Evolutionary conservation across 2,113 vertebrate species (phyloP), one percentile per base, ranked within the genome.

Genomic region (Dipodomys stephensi): DNA sequence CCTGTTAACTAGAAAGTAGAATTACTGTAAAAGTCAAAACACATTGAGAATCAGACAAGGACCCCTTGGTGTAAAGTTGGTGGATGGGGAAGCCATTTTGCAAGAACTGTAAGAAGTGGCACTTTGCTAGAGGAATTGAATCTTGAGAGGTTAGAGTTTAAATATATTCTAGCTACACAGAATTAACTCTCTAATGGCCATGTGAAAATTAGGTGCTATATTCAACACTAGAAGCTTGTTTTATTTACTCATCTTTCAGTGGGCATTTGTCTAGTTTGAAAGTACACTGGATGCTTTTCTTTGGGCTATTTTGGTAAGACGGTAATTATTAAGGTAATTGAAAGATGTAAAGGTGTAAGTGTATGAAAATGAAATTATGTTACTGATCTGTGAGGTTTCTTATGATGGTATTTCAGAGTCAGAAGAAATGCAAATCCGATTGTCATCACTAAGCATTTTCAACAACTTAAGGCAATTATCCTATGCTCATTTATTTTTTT

Each of bases 281-380:
- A 93, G 35, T 30, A 82, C 7, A 22, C 79, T 69, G 23, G 39
- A 72, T 92, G 27, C 74, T 64, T 32, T 93, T 83, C 30, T 85
- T 76, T 32, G 53, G 84, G 44, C 22, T 87, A 76, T 69, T 92
- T 92, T 76, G 69, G 49, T 49, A 12, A 49, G 49, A 46, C 82
- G 65, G 76, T 91, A 87, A 91, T 93, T 87, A 87, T 83, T 90
- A 93, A 69, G n/a, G 81, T 92, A 88, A 69, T 77, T 90, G 82
- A 80, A 30, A 87, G 62, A 94, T 84, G 68, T 86, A 81, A 89
- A 20, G 73, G 28, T 76, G 68, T 90, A 84, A 83, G 28, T 82
- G 39, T 83, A 82, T 53, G 80, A 91, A 94, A 88, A 80, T 90
- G 68, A 92, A 93, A 90, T 94, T 83, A n/a, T 62, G 27, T 91